These are phyloP conservation scores for Cheiracanthium punctorium DNA, from an alignment of 2,888 invertebrate species.

Conservation along the genomic window DNA sequence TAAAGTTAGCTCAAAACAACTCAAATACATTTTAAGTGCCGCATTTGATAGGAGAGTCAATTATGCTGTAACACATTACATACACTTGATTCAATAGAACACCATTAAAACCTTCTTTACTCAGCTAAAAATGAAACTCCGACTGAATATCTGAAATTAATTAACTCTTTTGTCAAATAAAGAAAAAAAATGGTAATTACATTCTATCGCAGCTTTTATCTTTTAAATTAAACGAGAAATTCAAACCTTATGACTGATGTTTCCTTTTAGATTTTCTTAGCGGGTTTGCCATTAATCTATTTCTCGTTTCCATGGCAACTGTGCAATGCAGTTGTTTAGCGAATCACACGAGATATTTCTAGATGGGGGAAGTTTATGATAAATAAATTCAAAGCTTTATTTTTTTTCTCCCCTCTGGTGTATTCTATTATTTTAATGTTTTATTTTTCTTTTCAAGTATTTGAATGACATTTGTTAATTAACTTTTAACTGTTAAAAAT, in stretches of 20 bases:
- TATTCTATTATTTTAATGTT: no score
- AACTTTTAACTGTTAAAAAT: no score
- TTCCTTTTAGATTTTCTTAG: not conserved
- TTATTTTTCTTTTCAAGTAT: no score
- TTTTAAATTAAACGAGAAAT: constrained; percentile 5
- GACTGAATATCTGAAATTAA: not conserved
- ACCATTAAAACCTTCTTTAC: not conserved
- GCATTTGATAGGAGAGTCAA: not conserved
- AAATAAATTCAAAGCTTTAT: not conserved
- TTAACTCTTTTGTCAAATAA: not conserved
- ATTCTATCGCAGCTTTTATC: not conserved
- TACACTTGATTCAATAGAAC: not conserved
- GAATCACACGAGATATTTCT: not conserved
- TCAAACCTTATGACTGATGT: not conserved
- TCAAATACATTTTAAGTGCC: no score
- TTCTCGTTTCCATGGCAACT: not conserved
- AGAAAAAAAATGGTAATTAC: not conserved
- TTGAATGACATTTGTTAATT: no score
- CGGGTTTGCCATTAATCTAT: not conserved
- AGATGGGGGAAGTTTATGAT: not conserved
- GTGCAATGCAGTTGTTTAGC: not conserved
- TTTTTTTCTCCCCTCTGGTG: no score
- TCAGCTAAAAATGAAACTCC: not conserved
- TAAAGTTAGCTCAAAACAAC: no score
- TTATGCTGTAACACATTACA: not conserved